Evolutionary conservation across 2,888 invertebrate genomes (phyloP).

Genomic region (Zonitis immaculata): DNA sequence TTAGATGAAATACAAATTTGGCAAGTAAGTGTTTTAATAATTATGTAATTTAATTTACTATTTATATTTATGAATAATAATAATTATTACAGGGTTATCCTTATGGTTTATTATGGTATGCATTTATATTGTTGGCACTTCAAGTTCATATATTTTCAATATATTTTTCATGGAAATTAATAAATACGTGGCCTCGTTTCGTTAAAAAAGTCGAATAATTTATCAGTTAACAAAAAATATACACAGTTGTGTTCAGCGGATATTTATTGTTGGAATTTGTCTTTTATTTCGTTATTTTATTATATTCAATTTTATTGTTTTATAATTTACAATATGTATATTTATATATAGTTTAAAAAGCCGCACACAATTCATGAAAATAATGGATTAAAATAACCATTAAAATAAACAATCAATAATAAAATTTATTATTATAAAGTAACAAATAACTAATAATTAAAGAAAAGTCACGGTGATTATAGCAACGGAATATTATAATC

Average conservation of each 20-base stretch:
- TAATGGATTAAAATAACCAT: too few species aligned
- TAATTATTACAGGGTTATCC: constrained; percentile 71
- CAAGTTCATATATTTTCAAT: constrained; percentile 87
- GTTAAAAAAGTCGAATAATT: constrained; percentile 68
- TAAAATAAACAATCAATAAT: too few species aligned
- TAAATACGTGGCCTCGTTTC: constrained; percentile 78
- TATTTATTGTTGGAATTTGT: background rate
- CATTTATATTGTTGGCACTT: constrained; percentile 77
- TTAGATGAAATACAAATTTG: constrained; percentile 61
- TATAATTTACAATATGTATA: too few species aligned
- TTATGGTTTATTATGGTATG: constrained; percentile 89
- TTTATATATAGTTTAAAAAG: too few species aligned
- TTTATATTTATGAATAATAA: background rate
- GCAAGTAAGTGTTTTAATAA: constrained; percentile 59
- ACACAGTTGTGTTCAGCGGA: too few species aligned
- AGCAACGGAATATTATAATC: too few species aligned
- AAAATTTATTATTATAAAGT: too few species aligned
- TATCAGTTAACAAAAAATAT: too few species aligned
- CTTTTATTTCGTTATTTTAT: background rate
- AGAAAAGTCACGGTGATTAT: too few species aligned
- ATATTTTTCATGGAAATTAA: constrained; percentile 76
- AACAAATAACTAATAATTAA: too few species aligned
- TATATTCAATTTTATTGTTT: too few species aligned
- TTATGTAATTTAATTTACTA: background rate
- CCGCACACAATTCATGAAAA: too few species aligned